Conservation (phyloP, 2,888 invertebrate species). For the Hydropsyche betteni region DNA sequence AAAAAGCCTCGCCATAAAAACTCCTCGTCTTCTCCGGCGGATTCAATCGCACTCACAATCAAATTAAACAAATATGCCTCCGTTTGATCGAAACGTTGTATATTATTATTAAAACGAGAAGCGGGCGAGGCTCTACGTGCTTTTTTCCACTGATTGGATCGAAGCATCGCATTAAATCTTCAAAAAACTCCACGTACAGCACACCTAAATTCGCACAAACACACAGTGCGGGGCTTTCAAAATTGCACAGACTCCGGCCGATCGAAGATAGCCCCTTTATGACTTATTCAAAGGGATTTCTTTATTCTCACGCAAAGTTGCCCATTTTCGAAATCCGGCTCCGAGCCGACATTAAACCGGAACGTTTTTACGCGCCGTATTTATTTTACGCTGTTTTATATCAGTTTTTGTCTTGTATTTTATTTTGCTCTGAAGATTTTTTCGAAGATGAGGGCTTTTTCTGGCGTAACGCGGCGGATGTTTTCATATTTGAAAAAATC, state of each 20-base stretch:
- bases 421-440: no score
- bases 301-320: slow-evolving; percentile 31
- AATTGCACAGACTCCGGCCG: slow-evolving; percentile 12
- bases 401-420: no score
- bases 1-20: no score
- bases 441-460: neutral
- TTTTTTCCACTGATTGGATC: slow-evolving; percentile 21
- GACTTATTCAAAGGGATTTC: slow-evolving; percentile 33
- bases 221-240: neutral
- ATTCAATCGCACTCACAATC: neutral
- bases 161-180: slow-evolving; percentile 24
- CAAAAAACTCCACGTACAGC: slow-evolving; percentile 4
- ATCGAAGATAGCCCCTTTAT: slow-evolving; percentile 31
- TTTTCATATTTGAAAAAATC: slow-evolving; percentile 28
- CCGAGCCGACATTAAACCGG: slow-evolving; percentile 20
- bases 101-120: slow-evolving; percentile 6
- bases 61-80: slow-evolving; percentile 3
- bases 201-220: neutral
- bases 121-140: neutral
- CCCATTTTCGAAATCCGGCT: slow-evolving; percentile 17
- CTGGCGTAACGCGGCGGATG: neutral
- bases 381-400: no score
- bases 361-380: neutral
- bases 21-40: no score
- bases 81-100: neutral